Evolutionary conservation across 2,797 vertebrate genomes (phyloP), one percentile per base, ranked within the genome.

Genomic region (Helostoma temminkii): DNA sequence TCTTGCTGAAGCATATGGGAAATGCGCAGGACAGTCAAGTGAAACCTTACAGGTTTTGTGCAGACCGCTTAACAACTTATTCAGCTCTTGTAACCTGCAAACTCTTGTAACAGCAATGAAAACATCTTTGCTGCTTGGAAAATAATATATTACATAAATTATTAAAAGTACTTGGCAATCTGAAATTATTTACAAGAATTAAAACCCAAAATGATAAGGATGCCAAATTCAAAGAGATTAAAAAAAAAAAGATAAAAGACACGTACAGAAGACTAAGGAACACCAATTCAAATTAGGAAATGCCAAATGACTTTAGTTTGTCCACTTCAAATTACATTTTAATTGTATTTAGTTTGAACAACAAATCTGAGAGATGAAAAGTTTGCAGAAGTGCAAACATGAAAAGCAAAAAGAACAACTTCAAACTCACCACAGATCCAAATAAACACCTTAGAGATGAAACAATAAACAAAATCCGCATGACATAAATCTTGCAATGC

Each of bases 1-100:
- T 82, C 57, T 75, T 34, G 58, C 19, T 46, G 43, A 22, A 76
- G 57, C 72, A 66, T 66, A 50, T 59, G 62, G 65, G 50, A 76
- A 52, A 74, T 74, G 61, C 47, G 75, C 28, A 37, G 41, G 60
- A 70, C 71, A 62, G 56, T 59, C 54, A 71, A 76, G 66, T 85
- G 72, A 82, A 66, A 84, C 71, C 74, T 71, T 69, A 66, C 68
- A 71, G 61, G 47, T 59, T 67, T 52, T 53, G 81, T 64, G 66
- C 66, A 83, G 84, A 81, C 76, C 45, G 30, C 22, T 25, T 9
- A 34, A 72, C 46, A 55, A 68, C 56, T 57, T 53, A 45, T 65
- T 81, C 73, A 80, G 76, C 78, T 63, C 54, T 58, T 66, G 16
- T 15, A 43, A 60, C 25, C 16, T 53, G 26, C 42, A 70, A 66